Evolutionary conservation across 2,888 invertebrate species (phyloP).

Genomic region (Anagyrus pseudococci): DNA sequence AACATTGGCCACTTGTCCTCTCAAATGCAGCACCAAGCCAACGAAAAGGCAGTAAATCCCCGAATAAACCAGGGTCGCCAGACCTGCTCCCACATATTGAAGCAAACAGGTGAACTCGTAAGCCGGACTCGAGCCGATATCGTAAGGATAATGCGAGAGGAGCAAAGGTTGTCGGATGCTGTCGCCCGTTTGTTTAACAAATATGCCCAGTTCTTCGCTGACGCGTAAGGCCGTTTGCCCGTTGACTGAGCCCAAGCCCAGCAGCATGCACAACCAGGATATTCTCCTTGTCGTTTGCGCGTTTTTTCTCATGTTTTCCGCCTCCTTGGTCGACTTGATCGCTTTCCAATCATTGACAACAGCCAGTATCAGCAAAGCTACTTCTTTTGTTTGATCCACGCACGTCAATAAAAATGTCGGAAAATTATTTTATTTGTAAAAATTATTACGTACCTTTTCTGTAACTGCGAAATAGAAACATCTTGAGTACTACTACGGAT

Average conservation of each 20-base stretch:
- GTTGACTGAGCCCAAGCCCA: constrained; percentile 17
- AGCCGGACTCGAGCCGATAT: constrained; percentile 41
- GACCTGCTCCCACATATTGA: constrained; percentile 43
- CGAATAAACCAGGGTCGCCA: constrained; percentile 45
- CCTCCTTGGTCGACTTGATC: constrained; percentile 1
- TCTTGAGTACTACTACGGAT: constrained; percentile 24
- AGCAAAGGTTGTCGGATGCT: constrained; percentile 28
- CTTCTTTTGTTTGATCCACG: no score
- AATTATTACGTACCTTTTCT: constrained; percentile 26
- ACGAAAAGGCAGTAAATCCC: constrained; percentile 46
- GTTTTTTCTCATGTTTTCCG: constrained; percentile 16
- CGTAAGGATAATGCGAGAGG: constrained; percentile 44
- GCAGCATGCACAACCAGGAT: constrained; percentile 10
- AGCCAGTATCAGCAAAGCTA: neutral
- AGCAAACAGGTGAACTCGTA: constrained; percentile 47
- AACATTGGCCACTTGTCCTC: constrained; percentile 46
- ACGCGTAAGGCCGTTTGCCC: constrained; percentile 4
- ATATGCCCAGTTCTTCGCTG: constrained; percentile 15
- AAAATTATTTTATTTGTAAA: neutral
- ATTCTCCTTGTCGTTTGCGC: constrained; percentile 19
- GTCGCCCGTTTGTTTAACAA: constrained; percentile 4
- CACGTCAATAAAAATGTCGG: neutral
- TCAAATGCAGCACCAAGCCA: constrained; percentile 47
- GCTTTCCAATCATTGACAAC: constrained; percentile 14
- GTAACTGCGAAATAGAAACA: constrained; percentile 27